Evolutionary conservation across 1,140 invertebrate species (phyloP).

Genomic region (Halesus radiatus): DNA sequence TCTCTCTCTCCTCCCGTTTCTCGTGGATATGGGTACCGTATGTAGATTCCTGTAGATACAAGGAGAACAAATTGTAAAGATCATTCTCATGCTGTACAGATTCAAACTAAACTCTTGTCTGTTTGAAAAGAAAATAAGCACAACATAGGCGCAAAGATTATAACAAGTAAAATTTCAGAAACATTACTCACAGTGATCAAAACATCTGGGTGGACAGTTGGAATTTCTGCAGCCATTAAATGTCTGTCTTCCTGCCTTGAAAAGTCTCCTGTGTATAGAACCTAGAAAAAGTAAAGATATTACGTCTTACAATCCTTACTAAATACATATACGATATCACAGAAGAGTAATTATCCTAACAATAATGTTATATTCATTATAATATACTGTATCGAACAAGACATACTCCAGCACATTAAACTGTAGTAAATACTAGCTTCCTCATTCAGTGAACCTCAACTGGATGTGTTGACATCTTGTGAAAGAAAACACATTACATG

Average conservation of each 20-base stretch:
- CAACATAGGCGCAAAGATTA: background rate
- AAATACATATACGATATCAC: background rate
- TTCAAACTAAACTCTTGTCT: background rate
- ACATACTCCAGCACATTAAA: too few relatives aligned
- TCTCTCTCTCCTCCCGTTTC: slow-evolving; percentile 96
- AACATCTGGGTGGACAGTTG: slow-evolving; percentile 95
- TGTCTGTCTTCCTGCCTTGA: slow-evolving; percentile 98
- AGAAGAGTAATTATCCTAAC: background rate
- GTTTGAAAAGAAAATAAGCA: background rate
- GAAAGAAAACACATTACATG: too few relatives aligned
- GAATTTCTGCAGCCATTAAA: slow-evolving; percentile 99
- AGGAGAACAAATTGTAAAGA: too few relatives aligned
- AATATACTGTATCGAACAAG: too few relatives aligned
- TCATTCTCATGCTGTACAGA: too few relatives aligned
- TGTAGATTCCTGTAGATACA: slow-evolving; percentile 87
- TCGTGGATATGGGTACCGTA: slow-evolving; percentile 99
- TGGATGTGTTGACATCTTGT: too few relatives aligned
- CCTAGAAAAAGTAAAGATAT: slow-evolving; percentile 67
- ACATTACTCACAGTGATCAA: slow-evolving; percentile 83
- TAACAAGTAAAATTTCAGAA: too few relatives aligned
- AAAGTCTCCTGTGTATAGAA: slow-evolving; percentile 98
- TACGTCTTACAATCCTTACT: background rate
- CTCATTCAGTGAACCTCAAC: too few relatives aligned
- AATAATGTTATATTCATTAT: too few relatives aligned
- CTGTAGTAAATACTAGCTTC: too few relatives aligned